Evolutionary conservation across 2,888 invertebrate species (phyloP), one percentile per base, ranked within the genome.

Genomic region (Standfussiana lucernea): DNA sequence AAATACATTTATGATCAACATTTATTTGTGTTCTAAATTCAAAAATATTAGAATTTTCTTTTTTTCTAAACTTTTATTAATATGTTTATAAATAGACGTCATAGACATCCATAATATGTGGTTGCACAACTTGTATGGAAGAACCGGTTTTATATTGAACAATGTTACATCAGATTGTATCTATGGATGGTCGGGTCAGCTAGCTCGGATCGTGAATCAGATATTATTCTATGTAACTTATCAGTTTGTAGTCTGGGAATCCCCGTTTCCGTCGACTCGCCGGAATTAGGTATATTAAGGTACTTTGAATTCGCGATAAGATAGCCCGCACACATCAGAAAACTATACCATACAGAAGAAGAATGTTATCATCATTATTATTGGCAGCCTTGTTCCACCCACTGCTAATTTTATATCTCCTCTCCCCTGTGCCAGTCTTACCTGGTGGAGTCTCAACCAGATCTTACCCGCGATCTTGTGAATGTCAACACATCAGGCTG

Each of bases 31-130:
- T n/a, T n/a, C n/a, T n/a, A n/a, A n/a, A n/a, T n/a, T n/a, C n/a
- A n/a, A n/a, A n/a, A n/a, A n/a, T n/a, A n/a, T n/a, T n/a, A n/a
- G n/a, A n/a, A n/a, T n/a, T n/a, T n/a, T n/a, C n/a, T n/a, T n/a
- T n/a, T n/a, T n/a, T n/a, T n/a, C 35, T n/a, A 7, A 62, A 37
- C 24, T 37, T 11, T 15, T 37, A n/a, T 64, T 64, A n/a, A 40
- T 40, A 64, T 37, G 15, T 64, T 64, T 40, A 40, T 40, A 64
- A n/a, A 62, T 62, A 62, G n/a, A 24, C 62, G n/a, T n/a, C n/a
- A 64, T 18, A n/a, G 18, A 15, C n/a, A 3, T 64, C n/a, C n/a
- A n/a, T n/a, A 40, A 3, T 10, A 18, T 40, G 42, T 64, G 8
- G 10, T 18, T 64, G 21, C 4, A n/a, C 15, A 40, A 40, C 18